Conservation (phyloP, 2,888 invertebrate species). For the Galerucella pusilla region DNA sequence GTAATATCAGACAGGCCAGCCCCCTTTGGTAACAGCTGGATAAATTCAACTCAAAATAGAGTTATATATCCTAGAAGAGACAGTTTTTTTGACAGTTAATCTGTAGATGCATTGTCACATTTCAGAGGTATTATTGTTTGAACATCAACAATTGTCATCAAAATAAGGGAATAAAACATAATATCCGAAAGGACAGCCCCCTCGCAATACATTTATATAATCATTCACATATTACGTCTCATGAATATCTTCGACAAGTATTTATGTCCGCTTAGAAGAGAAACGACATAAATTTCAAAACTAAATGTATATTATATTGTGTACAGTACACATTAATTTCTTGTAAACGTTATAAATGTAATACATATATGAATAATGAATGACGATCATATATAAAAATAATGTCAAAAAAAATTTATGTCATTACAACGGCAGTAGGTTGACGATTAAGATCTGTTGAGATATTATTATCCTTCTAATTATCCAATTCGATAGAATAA, state of each 20-base stretch:
- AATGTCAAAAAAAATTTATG: slow-evolving; percentile 21
- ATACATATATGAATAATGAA: slow-evolving; percentile 30
- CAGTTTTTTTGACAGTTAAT: too few relatives aligned
- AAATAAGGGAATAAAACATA: too few relatives aligned
- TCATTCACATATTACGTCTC: slow-evolving; percentile 28
- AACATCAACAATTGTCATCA: too few relatives aligned
- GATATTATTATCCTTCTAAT: slow-evolving; percentile 3
- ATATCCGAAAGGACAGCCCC: not conserved
- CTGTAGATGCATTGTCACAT: too few relatives aligned
- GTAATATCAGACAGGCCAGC: too few relatives aligned
- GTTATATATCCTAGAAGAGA: too few relatives aligned
- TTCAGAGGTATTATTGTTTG: too few relatives aligned
- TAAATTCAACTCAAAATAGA: too few relatives aligned
- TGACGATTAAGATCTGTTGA: not conserved
- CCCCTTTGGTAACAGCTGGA: too few relatives aligned
- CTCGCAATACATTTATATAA: slow-evolving; percentile 18
- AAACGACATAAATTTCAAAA: slow-evolving; percentile 29
- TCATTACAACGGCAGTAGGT: slow-evolving; percentile 7
- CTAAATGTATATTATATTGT: slow-evolving; percentile 8
- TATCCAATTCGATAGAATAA: not conserved
- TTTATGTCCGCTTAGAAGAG: slow-evolving; percentile 35
- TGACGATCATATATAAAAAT: slow-evolving; percentile 28
- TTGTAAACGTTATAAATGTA: slow-evolving; percentile 22
- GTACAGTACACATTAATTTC: slow-evolving; percentile 30
- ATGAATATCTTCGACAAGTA: slow-evolving; percentile 30